Conservation (phyloP, 2,888 invertebrate genomes). For the Tetragnatha montana region DNA sequence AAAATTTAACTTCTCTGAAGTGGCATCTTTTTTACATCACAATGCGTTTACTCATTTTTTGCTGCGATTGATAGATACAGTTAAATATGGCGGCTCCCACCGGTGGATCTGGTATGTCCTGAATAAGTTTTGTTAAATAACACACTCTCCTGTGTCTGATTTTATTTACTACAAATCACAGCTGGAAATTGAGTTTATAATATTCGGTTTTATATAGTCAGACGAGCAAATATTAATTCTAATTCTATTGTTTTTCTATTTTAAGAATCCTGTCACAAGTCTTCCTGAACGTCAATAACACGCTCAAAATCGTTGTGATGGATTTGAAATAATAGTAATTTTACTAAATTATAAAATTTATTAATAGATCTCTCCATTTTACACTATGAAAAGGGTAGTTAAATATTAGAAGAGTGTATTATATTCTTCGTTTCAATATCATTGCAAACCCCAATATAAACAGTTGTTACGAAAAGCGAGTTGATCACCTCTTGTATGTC, state of each 20-base stretch:
- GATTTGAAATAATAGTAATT: too few relatives aligned
- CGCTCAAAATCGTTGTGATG: background rate
- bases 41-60: conserved; percentile 66
- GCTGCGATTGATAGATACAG: conserved; percentile 64
- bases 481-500: too few relatives aligned
- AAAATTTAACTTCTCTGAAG: background rate
- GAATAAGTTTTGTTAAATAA: conserved; percentile 20
- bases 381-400: too few relatives aligned
- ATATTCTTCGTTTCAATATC: too few relatives aligned
- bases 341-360: too few relatives aligned
- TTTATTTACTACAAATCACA: background rate
- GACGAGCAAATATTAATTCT: background rate
- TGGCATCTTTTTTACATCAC: conserved; percentile 41
- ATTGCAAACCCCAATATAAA: too few relatives aligned
- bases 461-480: too few relatives aligned
- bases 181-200: background rate
- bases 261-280: background rate
- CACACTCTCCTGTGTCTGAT: background rate
- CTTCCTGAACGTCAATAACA: background rate
- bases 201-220: too few relatives aligned
- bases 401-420: too few relatives aligned
- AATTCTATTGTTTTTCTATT: background rate
- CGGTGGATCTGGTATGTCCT: conserved; percentile 65
- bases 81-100: conserved; percentile 71
- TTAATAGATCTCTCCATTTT: too few relatives aligned